Base-by-base conservation (phyloP, 2,113 vertebrate species). In the Oncorhynchus nerka region DNA sequence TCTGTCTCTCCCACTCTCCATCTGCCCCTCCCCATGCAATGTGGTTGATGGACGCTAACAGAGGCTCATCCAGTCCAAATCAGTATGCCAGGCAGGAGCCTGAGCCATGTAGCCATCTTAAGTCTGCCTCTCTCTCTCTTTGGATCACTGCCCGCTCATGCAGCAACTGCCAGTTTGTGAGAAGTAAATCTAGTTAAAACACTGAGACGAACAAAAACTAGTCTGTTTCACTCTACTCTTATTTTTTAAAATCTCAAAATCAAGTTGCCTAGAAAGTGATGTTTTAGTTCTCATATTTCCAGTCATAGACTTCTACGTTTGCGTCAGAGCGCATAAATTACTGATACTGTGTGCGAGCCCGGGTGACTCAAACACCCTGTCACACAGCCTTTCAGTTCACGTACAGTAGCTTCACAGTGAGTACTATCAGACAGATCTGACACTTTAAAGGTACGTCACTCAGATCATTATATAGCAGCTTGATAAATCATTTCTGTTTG, bases 1-100 rank as follows among this genome's bases (percentile, higher is more conserved):
- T 20, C 34, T 49, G 20, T 4, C 68, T 30, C 28, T 24, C 39
- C 28, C 5, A 15, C 20, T 45, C 39, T 45, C 9, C 39, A 45
- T 45, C 9, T 45, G 39, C 39, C 39, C 39, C 39, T 45, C 39
- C 39, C 39, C 39, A 11, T 45, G 39, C 7, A 39, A 79, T 66
- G 80, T 68, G 78, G 75, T 81, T 45, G 15, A 55, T 5, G 4
- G 45, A 19, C 16, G 51, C 4, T 72, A 30, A 81, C 71, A 84
- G 73, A 77, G 55, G 65, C 70, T 81, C 30, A 84, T 88, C 84
- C 80, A 74, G 83, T 81, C 84, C 32, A 79, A 87, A 87, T 83
- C 79, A 81, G 86, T 83, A 76, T 8, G 78, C 11, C 61, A 61
- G 78, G 15, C 55, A 61, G 8, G 64, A 34, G n/a, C 34, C 12